Conservation (phyloP, 2,888 invertebrate species). For the Mesorhabditis spiculigera region DNA sequence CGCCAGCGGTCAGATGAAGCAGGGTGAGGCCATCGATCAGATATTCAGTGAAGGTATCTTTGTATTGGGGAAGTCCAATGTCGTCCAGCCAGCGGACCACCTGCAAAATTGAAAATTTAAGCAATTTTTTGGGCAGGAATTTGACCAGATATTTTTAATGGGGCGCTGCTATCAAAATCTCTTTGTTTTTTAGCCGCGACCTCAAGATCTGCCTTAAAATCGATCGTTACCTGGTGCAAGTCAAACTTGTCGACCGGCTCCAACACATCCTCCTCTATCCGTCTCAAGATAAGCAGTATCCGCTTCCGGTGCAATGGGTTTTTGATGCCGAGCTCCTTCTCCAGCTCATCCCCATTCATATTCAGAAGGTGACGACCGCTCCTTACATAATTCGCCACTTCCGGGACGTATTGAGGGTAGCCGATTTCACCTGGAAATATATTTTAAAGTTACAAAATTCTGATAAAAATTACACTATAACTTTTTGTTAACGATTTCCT, state of each 20-base stretch:
- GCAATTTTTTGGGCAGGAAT: neutral
- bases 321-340: slow-evolving; percentile 65
- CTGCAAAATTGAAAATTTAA: slow-evolving; percentile 14
- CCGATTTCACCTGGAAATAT: slow-evolving; percentile 14
- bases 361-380: slow-evolving; percentile 75
- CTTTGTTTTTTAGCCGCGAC: neutral
- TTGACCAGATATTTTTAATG: neutral
- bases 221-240: slow-evolving; percentile 63
- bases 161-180: neutral
- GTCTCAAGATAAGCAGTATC: slow-evolving; percentile 70
- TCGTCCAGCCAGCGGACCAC: slow-evolving; percentile 81
- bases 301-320: slow-evolving; percentile 86
- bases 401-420: slow-evolving; percentile 68
- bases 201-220: neutral
- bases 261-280: slow-evolving; percentile 58
- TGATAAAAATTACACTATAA: neutral
- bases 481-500: slow-evolving; percentile 21
- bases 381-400: slow-evolving; percentile 79
- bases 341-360: slow-evolving; percentile 77
- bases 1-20: slow-evolving; percentile 74
- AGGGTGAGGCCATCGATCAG: slow-evolving; percentile 81
- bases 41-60: slow-evolving; percentile 79
- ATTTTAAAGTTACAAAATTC: neutral
- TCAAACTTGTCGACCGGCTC: slow-evolving; percentile 66
- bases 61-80: slow-evolving; percentile 90